Evolutionary conservation across 2,113 vertebrate species (phyloP).

Genomic region (Rattus norvegicus): GRCr8 NC_086023.1:40696001-40696500

Average conservation of each 20-base stretch:
- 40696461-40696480: background rate
- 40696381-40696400: background rate
- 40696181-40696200: background rate
- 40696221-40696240: constrained; percentile 31
- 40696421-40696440: background rate
- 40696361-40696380: background rate
- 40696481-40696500: too few species aligned
- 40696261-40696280: constrained; percentile 38
- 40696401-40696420: background rate
- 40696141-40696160: constrained; percentile 30
- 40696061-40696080: constrained; percentile 16
- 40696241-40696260: constrained; percentile 35
- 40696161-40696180: background rate
- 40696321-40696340: constrained; percentile 29
- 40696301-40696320: constrained; percentile 23
- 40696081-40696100: constrained; percentile 1
- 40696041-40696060: background rate
- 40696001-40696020: background rate
- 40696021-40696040: background rate
- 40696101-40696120: constrained; percentile 17
- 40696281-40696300: constrained; percentile 17
- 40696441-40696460: background rate
- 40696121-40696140: background rate
- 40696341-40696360: background rate
- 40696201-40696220: constrained; percentile 59